Percentiles rank a stretch among this genome's conserved stretches.
Conservation (phyloP, 2,888 invertebrate species). For the Trichacis sp. region DNA sequence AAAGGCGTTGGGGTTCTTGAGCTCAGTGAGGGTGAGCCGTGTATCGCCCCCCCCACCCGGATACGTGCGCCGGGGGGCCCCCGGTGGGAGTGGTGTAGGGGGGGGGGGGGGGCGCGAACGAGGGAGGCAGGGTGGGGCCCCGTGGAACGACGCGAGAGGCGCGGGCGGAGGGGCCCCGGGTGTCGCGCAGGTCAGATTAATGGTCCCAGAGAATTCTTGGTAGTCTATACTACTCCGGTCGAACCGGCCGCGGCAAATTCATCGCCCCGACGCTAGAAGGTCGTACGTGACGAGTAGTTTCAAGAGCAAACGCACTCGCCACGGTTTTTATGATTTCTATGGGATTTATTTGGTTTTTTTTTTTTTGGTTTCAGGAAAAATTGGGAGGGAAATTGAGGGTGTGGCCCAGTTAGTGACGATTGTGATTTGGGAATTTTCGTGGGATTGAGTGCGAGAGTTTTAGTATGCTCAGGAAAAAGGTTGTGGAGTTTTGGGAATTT, state of each 20-base stretch:
- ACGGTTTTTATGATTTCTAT: too few relatives aligned
- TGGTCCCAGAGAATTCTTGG: constrained; percentile 64
- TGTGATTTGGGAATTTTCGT: too few relatives aligned
- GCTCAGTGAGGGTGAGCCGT: too few relatives aligned
- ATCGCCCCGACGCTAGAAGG: constrained; percentile 43
- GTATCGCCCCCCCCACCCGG: too few relatives aligned
- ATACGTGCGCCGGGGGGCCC: neutral
- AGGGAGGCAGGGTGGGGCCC: constrained; percentile 29
- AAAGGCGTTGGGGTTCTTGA: too few relatives aligned
- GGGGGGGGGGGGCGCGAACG: constrained; percentile 36
- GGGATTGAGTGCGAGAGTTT: too few relatives aligned
- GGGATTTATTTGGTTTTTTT: too few relatives aligned
- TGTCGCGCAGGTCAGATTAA: constrained; percentile 66
- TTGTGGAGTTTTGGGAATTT: too few relatives aligned
- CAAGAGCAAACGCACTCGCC: neutral
- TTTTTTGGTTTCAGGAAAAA: too few relatives aligned
- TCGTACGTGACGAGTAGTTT: constrained; percentile 28
- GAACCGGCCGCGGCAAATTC: constrained; percentile 45
- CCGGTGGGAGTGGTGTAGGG: constrained; percentile 17
- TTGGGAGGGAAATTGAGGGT: too few relatives aligned
- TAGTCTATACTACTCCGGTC: constrained; percentile 49
- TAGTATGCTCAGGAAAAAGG: too few relatives aligned
- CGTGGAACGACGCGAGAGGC: constrained; percentile 17
- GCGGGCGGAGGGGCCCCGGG: constrained; percentile 46
- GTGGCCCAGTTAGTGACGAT: too few relatives aligned